Evolutionary conservation across 2,797 vertebrate genomes (phyloP).

Genomic region (Micromesistius poutassou): DNA sequence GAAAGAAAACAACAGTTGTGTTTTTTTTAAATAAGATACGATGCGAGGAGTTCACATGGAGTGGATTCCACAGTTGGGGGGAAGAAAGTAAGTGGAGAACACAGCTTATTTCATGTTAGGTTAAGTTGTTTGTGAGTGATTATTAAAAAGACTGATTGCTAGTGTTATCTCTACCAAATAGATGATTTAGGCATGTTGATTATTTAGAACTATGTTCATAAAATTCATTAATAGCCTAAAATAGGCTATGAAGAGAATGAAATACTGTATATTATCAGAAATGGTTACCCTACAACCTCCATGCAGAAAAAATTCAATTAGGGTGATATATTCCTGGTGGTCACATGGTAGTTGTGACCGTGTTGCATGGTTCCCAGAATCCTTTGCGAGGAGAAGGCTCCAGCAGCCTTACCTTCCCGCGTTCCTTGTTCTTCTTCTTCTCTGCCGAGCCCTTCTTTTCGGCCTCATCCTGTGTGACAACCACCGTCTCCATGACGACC

Average conservation of each 20-base stretch:
- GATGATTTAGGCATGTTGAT: neutral
- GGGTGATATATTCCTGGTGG: neutral
- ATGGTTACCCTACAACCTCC: neutral
- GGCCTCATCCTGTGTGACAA: slow-evolving; percentile 57
- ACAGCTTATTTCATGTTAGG: slow-evolving; percentile 14
- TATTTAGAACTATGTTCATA: too few species aligned
- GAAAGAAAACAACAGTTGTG: slow-evolving; percentile 49
- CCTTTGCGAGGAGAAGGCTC: neutral
- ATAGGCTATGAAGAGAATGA: neutral
- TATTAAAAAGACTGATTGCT: neutral
- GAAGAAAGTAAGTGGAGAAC: slow-evolving; percentile 30
- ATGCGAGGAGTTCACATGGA: slow-evolving; percentile 30
- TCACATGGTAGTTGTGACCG: neutral
- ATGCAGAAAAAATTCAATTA: neutral
- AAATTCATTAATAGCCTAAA: neutral
- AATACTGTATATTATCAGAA: neutral
- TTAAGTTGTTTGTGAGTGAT: slow-evolving; percentile 10
- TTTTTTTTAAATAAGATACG: slow-evolving; percentile 31
- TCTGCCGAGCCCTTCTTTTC: slow-evolving; percentile 63
- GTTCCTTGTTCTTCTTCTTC: slow-evolving; percentile 71
- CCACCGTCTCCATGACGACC: slow-evolving; percentile 49
- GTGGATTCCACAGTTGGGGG: slow-evolving; percentile 14
- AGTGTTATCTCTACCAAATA: neutral
- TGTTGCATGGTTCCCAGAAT: neutral
- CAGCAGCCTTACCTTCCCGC: slow-evolving; percentile 68